Conservation (phyloP, 2,888 invertebrate genomes). For the Melanotus villosus region DNA sequence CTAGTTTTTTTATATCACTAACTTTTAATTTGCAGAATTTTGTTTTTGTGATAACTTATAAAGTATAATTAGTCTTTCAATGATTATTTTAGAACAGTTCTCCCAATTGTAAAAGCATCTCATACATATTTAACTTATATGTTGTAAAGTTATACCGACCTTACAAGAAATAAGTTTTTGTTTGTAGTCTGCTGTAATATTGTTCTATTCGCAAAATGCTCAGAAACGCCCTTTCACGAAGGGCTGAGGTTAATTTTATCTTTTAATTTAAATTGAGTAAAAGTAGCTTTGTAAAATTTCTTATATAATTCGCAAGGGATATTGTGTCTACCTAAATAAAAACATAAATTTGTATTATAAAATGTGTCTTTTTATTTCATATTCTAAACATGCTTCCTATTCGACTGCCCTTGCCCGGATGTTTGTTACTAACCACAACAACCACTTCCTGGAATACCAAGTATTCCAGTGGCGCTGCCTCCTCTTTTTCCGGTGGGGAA, state of each 20-base stretch:
- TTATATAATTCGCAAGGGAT: conserved; percentile 77
- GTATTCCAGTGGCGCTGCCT: not conserved
- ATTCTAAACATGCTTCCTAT: conserved; percentile 34
- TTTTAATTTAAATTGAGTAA: conserved; percentile 60
- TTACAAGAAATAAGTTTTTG: conserved; percentile 45
- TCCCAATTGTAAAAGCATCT: conserved; percentile 60
- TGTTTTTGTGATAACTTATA: conserved; percentile 60
- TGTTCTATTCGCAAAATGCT: conserved; percentile 66
- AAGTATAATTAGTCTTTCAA: conserved; percentile 33
- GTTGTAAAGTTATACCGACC: conserved; percentile 43
- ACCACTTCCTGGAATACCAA: conserved; percentile 38
- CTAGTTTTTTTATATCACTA: conserved; percentile 57
- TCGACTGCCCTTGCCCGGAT: conserved; percentile 29
- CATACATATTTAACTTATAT: conserved; percentile 44
- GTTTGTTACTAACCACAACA: conserved; percentile 29
- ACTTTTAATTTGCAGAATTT: conserved; percentile 42
- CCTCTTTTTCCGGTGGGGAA: not conserved
- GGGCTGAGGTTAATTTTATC: conserved; percentile 55
- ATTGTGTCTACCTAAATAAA: conserved; percentile 79
- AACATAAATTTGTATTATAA: conserved; percentile 79
- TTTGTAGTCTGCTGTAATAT: conserved; percentile 60
- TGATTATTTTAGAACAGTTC: conserved; percentile 51
- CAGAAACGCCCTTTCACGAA: conserved; percentile 58
- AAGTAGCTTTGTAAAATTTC: conserved; percentile 82
- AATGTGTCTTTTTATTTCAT: conserved; percentile 56